Conservation (phyloP, 2,113 vertebrate genomes). For the Amphiprion ocellaris region DNA sequence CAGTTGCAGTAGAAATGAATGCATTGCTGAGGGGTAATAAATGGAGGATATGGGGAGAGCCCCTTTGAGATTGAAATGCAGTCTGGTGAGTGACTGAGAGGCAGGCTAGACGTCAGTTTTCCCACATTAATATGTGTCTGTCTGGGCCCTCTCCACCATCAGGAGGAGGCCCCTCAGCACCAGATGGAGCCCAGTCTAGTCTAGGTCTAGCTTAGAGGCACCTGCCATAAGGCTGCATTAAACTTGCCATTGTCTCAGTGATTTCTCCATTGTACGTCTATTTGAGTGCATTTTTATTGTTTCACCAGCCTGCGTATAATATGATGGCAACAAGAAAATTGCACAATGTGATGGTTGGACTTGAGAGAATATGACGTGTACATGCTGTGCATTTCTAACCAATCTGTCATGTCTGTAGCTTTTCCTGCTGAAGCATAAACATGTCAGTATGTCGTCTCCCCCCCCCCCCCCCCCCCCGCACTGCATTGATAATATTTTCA, state of each 20-base stretch:
- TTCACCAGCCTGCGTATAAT: neutral
- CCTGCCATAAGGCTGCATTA: constrained; percentile 79
- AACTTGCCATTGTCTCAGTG: constrained; percentile 72
- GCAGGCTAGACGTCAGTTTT: constrained; percentile 79
- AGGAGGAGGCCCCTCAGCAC: constrained; percentile 81
- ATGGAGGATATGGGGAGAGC: constrained; percentile 77
- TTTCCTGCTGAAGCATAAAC: constrained; percentile 46
- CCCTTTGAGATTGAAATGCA: constrained; percentile 84
- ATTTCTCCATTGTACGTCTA: constrained; percentile 34
- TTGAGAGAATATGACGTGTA: constrained; percentile 16
- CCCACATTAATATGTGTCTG: constrained; percentile 88
- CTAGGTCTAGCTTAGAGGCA: constrained; percentile 78
- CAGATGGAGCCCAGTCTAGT: constrained; percentile 86
- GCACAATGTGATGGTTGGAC: neutral
- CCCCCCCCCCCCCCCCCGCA: constrained; percentile 18
- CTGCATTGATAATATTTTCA: constrained; percentile 44
- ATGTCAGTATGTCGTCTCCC: constrained; percentile 28
- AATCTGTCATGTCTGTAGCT: constrained; percentile 57
- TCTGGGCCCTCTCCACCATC: constrained; percentile 79
- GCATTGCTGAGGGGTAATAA: constrained; percentile 79
- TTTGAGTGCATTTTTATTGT: constrained; percentile 28
- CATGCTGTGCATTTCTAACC: constrained; percentile 50
- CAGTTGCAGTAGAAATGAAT: constrained; percentile 70
- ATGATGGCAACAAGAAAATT: neutral
- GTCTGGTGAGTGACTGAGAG: constrained; percentile 78